Evolutionary conservation across 1,140 invertebrate genomes (phyloP), one percentile per base, ranked within the genome.

Genomic region (Pseudomyrmex sp.): DNA sequence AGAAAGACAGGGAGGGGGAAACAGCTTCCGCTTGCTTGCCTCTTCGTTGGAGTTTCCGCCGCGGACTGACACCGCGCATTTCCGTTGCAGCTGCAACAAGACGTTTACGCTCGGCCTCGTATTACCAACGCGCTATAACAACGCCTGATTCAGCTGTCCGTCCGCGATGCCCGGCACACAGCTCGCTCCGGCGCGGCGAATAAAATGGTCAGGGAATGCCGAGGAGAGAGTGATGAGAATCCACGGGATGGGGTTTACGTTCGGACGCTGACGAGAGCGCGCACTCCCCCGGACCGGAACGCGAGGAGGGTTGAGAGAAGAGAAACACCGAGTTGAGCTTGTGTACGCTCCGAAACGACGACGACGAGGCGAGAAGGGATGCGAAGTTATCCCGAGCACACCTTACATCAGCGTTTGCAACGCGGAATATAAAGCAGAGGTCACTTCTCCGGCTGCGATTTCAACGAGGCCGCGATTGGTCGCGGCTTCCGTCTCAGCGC

Each of bases 341-440:
- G 35, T 35, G 35, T 7, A 35, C 7, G 35, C 35, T 69, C 76
- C 50, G 86, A 80, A 65, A 26, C 10, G 72, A n/a, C 18, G 48
- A 35, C 35, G 35, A 35, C 35, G 5, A 46, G 7, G 61, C 52
- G 69, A 72, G 23, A 63, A 50, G 44, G 26, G 59, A n/a, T 12
- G 26, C 58, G n/a, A 72, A 56, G 54, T 58, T 65, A 87, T 20
- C 44, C 44, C 12, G 20, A 75, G 84, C 35, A 35, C 35, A 35
- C 76, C 86, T 91, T 91, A 89, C 88, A 92, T 92, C 91, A 91
- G 91, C 90, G 89, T 20, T 86, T 83, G 83, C 82, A 75, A 82
- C 82, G 66, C 74, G 70, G 91, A 92, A 92, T 92, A 92, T 92
- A 91, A 92, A 92, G 84, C 77, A 85, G 88, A 77, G 90, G 87